phyloP scores from a whole-genome alignment of 2,888 invertebrate genomes.

The Synanthedon formicaeformis region DNA sequence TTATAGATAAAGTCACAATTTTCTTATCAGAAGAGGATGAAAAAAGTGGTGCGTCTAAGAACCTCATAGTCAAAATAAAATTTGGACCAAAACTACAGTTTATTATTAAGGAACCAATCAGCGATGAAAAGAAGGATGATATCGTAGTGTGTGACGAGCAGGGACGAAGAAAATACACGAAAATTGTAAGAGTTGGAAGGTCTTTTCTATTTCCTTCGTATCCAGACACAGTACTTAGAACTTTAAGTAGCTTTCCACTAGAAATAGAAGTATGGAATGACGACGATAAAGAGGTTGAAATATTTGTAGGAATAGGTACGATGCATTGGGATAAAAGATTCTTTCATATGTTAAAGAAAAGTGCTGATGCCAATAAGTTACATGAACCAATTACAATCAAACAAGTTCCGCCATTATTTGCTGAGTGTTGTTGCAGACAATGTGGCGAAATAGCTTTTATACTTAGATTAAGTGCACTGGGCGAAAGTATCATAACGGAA shows the following conservation, averaged over 20 bases:
- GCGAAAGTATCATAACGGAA: conserved; percentile 55
- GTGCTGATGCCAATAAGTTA: conserved; percentile 34
- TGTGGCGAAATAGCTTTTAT: conserved; percentile 58
- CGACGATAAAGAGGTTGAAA: conserved; percentile 39
- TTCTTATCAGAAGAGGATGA: conserved; percentile 32
- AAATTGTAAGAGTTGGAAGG: conserved; percentile 61
- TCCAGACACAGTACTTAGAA: conserved; percentile 51
- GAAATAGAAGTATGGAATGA: conserved; percentile 62
- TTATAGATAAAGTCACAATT: conserved; percentile 64
- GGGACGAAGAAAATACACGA: conserved; percentile 42
- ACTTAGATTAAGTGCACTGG: conserved; percentile 61
- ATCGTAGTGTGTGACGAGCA: conserved; percentile 35
- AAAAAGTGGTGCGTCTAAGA: conserved; percentile 42
- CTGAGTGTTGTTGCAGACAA: conserved; percentile 43
- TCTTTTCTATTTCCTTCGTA: conserved; percentile 65
- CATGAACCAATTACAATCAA: conserved; percentile 45
- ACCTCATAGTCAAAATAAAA: conserved; percentile 52
- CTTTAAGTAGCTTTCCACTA: conserved; percentile 57
- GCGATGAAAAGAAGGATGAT: conserved; percentile 33
- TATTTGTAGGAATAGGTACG: conserved; percentile 50
- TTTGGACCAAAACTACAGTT: conserved; percentile 63
- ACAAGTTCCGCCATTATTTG: conserved; percentile 27
- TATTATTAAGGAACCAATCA: conserved; percentile 53
- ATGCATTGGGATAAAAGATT: conserved; percentile 63
- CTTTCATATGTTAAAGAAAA: conserved; percentile 55